Percentiles rank a stretch among this genome's conserved stretches.
These are phyloP conservation scores for Apis cerana DNA, from an alignment of 1,140 invertebrate genomes.

Conservation along the genomic window DNA sequence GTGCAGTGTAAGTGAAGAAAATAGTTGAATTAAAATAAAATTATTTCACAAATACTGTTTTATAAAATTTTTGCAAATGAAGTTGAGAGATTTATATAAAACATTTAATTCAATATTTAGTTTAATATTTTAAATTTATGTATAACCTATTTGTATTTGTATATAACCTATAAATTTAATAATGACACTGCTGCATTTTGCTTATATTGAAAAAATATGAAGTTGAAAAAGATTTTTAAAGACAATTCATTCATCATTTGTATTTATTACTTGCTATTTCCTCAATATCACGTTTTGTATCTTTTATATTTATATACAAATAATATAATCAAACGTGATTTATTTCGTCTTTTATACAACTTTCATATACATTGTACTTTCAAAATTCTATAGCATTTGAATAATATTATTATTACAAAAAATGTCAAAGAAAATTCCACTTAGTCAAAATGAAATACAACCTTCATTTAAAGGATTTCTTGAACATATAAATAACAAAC, in stretches of 20 bases:
- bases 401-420: constrained; percentile 12
- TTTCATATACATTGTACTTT: not conserved
- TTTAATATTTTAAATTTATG: not conserved
- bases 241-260: not conserved
- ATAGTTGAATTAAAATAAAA: not conserved
- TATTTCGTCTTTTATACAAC: not conserved
- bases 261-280: not conserved
- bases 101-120: not conserved
- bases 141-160: not conserved
- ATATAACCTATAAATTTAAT: not conserved
- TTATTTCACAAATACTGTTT: not conserved
- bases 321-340: not conserved
- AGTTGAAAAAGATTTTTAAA: not conserved
- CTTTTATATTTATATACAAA: not conserved
- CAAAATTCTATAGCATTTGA: not conserved
- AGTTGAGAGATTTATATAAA: not conserved
- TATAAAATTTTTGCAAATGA: not conserved
- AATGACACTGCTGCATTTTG: not conserved
- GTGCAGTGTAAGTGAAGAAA: too few relatives aligned
- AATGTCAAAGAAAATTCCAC: constrained; percentile 48
- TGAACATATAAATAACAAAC: constrained; percentile 17
- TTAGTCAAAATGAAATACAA: constrained; percentile 33
- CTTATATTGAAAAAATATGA: not conserved
- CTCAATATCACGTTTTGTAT: not conserved
- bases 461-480: constrained; percentile 54